phyloP scores from a whole-genome alignment of 2,888 invertebrate genomes.

The Fissipunctia ypsillon region DNA sequence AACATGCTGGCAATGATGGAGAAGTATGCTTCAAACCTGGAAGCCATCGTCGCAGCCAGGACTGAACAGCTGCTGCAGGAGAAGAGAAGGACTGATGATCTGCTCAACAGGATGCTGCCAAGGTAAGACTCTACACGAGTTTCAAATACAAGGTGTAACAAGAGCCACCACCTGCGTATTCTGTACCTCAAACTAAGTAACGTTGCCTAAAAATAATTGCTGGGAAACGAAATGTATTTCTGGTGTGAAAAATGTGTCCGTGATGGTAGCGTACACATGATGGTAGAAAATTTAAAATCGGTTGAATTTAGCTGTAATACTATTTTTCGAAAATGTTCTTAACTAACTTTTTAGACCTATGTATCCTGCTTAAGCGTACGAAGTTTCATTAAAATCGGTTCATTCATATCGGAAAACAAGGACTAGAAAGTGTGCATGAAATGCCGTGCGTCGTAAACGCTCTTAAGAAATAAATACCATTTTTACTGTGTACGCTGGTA shows the following conservation, averaged over 20 bases:
- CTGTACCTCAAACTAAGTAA: neutral
- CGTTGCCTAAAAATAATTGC: neutral
- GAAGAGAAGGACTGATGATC: slow-evolving; percentile 95
- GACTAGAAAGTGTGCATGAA: no score
- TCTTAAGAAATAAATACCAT: no score
- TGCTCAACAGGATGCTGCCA: slow-evolving; percentile 96
- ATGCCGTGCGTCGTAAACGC: no score
- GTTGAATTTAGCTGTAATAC: no score
- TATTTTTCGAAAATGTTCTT: no score
- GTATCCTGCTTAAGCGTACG: no score
- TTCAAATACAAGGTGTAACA: neutral
- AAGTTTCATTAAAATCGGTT: no score
- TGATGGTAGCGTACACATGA: no score
- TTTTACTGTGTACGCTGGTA: no score
- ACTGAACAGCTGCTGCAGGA: slow-evolving; percentile 95
- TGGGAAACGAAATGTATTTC: neutral
- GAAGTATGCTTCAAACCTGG: slow-evolving; percentile 96
- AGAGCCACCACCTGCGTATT: neutral
- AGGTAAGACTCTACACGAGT: slow-evolving; percentile 88
- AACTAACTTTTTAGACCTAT: no score
- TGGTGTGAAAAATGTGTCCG: neutral
- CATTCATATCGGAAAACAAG: no score
- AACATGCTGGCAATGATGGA: slow-evolving; percentile 98
- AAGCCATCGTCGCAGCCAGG: slow-evolving; percentile 95
- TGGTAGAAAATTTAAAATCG: no score